These are phyloP conservation scores for Marisa cornuarietis DNA, from an alignment of 1,140 invertebrate genomes.

Conservation along the genomic window DNA sequence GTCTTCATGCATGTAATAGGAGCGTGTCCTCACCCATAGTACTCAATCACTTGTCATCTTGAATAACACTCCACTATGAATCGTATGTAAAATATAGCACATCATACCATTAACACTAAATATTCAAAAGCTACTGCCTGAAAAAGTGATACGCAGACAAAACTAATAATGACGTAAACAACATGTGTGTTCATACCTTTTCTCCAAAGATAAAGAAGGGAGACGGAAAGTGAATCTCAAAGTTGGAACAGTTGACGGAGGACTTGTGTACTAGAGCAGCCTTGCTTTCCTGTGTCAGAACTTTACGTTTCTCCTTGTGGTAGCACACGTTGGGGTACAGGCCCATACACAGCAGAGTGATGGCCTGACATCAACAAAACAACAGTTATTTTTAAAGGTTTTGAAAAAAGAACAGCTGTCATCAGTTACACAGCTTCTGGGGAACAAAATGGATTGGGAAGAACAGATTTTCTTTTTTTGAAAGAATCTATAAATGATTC, in stretches of 20 bases:
- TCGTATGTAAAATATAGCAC: too few relatives aligned
- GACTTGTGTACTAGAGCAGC: slow-evolving; percentile 95
- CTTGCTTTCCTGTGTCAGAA: slow-evolving; percentile 94
- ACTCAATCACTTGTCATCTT: too few relatives aligned
- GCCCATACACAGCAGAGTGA: slow-evolving; percentile 87
- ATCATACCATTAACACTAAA: too few relatives aligned
- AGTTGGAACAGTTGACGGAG: slow-evolving; percentile 90
- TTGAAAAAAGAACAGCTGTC: neutral
- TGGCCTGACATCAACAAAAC: slow-evolving; percentile 57
- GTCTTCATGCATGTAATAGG: too few relatives aligned
- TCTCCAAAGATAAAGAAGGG: slow-evolving; percentile 98
- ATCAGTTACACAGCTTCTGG: neutral
- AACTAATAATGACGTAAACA: too few relatives aligned
- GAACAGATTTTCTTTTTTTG: neutral
- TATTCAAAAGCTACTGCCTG: too few relatives aligned
- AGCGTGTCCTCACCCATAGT: too few relatives aligned
- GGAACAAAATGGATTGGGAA: neutral
- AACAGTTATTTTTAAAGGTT: neutral
- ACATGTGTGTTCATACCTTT: slow-evolving; percentile 73
- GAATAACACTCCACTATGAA: too few relatives aligned
- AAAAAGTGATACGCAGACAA: too few relatives aligned
- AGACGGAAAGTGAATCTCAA: slow-evolving; percentile 85
- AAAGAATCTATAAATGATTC: too few relatives aligned
- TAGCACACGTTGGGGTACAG: slow-evolving; percentile 96
- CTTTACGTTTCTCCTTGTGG: slow-evolving; percentile 95